Evolutionary conservation across 2,113 vertebrate species (phyloP).

Genomic region (Oreocharis arfaki): DNA sequence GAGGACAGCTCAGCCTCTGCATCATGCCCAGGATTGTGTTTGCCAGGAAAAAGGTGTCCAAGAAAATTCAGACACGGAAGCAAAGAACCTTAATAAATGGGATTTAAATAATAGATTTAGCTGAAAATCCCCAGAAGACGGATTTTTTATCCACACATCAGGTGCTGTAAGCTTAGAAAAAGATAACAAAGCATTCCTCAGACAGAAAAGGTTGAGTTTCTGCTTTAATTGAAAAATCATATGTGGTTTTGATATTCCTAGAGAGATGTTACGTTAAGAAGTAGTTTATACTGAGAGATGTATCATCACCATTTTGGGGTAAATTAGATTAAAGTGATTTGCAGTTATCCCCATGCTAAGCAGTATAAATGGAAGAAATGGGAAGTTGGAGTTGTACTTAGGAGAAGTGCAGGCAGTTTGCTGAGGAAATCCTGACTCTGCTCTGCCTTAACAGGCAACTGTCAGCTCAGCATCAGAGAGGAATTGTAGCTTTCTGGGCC

Average conservation of each 20-base stretch:
- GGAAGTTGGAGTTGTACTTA: slow-evolving; percentile 16
- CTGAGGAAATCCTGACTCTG: neutral
- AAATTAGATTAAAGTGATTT: slow-evolving; percentile 58
- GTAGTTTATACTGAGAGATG: slow-evolving; percentile 23
- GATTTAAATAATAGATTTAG: slow-evolving; percentile 64
- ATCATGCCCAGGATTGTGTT: neutral
- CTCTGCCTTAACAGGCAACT: neutral
- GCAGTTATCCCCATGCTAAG: slow-evolving; percentile 46
- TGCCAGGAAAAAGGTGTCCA: neutral
- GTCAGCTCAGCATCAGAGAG: neutral
- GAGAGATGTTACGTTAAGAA: slow-evolving; percentile 39
- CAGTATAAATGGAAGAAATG: neutral
- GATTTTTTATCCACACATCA: slow-evolving; percentile 44
- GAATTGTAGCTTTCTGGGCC: neutral
- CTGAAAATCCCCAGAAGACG: slow-evolving; percentile 45
- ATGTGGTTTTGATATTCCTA: slow-evolving; percentile 32
- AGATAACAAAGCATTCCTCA: slow-evolving; percentile 39
- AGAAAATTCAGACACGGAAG: neutral
- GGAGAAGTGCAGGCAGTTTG: neutral
- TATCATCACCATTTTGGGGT: slow-evolving; percentile 34
- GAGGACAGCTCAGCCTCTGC: neutral
- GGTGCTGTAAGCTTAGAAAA: slow-evolving; percentile 48
- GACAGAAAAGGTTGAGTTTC: slow-evolving; percentile 29
- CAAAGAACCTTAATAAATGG: slow-evolving; percentile 48
- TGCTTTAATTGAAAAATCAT: slow-evolving; percentile 46